A percentile compares a stretch with the other conserved stretches of the same genome.
These are phyloP conservation scores for Brachypodius melanocephalos DNA, from an alignment of 2,113 vertebrate species.

Conservation along the genomic window DNA sequence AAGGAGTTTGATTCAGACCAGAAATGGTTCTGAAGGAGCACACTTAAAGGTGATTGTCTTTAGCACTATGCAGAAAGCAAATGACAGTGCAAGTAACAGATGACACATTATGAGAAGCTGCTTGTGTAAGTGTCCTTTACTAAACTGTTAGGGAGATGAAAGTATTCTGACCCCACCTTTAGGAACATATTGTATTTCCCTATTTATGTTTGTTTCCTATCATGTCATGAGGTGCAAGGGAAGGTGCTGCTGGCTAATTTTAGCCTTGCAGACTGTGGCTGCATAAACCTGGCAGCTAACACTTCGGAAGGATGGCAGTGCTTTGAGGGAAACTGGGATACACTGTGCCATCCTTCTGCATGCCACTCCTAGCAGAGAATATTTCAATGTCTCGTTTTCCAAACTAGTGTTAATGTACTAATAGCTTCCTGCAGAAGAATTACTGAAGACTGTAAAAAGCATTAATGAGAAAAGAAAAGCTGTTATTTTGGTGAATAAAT, in stretches of 20 bases:
- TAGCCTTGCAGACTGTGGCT: conserved; percentile 1
- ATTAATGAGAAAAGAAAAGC: not conserved
- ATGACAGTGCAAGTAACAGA: not conserved
- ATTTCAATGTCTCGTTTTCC: not conserved
- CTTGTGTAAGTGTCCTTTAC: conserved; percentile 2
- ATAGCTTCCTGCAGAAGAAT: not conserved
- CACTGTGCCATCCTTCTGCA: rapidly evolving
- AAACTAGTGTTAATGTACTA: not conserved
- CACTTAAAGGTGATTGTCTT: not conserved
- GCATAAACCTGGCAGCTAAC: not conserved
- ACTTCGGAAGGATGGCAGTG: not conserved
- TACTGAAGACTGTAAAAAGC: not conserved
- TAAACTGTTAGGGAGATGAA: not conserved
- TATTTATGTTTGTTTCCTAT: conserved; percentile 56
- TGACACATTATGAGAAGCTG: not conserved
- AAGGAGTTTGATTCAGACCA: not conserved
- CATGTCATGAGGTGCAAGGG: conserved; percentile 30
- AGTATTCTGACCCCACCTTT: conserved; percentile 4
- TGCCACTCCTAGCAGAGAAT: not conserved
- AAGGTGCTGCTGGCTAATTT: conserved; percentile 59
- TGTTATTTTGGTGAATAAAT: not conserved
- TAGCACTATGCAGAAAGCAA: not conserved
- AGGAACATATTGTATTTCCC: conserved; percentile 52
- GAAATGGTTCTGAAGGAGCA: not conserved
- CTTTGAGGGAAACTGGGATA: not conserved